Evolutionary conservation across 2,888 invertebrate genomes (phyloP).

Genomic region (Lasioglossum marginatum): DNA sequence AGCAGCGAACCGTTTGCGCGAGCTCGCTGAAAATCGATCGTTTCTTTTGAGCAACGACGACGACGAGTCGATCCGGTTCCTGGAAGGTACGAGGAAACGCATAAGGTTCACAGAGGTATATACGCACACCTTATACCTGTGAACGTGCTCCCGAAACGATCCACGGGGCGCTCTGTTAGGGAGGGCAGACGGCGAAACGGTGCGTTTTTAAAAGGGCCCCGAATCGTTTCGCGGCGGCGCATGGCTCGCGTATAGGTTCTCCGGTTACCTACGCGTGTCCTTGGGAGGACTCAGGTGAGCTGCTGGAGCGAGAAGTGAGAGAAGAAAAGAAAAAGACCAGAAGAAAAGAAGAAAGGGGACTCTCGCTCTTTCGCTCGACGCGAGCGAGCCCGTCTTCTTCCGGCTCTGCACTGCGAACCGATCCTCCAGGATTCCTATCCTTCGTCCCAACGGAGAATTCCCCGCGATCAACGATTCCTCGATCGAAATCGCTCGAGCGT

Average conservation of each 20-base stretch:
- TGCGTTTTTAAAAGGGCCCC: conserved; percentile 80
- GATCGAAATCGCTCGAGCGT: not conserved
- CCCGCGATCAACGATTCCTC: not conserved
- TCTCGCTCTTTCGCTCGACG: not conserved
- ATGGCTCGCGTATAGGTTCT: conserved; percentile 75
- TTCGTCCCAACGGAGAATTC: not conserved
- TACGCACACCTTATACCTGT: conserved; percentile 29
- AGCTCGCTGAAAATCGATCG: conserved; percentile 16
- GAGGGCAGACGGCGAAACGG: conserved; percentile 78
- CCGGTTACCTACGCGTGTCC: conserved; percentile 82
- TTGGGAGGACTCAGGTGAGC: conserved; percentile 75
- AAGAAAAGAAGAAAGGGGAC: conserved; percentile 21
- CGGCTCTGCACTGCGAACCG: not conserved
- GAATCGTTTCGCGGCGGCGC: conserved; percentile 80
- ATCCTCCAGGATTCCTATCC: not conserved
- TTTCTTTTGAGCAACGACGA: conserved; percentile 5
- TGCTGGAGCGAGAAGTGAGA: conserved; percentile 55
- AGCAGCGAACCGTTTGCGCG: too few relatives aligned
- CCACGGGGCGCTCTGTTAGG: conserved; percentile 49
- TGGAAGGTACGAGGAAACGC: conserved; percentile 43
- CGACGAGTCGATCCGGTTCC: conserved; percentile 24
- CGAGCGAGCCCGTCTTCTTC: conserved; percentile 2
- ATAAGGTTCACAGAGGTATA: conserved; percentile 13
- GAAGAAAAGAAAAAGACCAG: conserved; percentile 30
- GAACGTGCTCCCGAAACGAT: conserved; percentile 50